Evolutionary conservation across 2,797 vertebrate genomes (phyloP).

Genomic region (Argyrosomus regius): DNA sequence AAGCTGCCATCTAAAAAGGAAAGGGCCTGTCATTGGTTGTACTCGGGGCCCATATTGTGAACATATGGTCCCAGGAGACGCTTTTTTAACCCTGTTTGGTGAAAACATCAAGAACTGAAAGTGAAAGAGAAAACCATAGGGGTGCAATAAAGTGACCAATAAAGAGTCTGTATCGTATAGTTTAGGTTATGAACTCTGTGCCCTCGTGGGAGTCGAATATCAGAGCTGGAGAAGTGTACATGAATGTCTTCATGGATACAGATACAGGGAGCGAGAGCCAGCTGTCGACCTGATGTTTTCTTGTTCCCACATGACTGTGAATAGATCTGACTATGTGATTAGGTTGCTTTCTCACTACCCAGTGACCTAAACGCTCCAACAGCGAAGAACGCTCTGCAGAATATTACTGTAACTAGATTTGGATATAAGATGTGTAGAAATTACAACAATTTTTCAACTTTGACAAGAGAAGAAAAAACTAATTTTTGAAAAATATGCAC

Average conservation of each 20-base stretch:
- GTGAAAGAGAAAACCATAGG: slow-evolving; percentile 57
- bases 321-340: slow-evolving; percentile 75
- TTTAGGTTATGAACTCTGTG: slow-evolving; percentile 54
- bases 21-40: slow-evolving; percentile 37
- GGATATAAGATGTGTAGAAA: background rate
- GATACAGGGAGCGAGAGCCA: slow-evolving; percentile 52
- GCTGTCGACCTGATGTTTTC: slow-evolving; percentile 80
- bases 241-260: slow-evolving; percentile 50
- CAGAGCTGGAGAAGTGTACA: slow-evolving; percentile 42
- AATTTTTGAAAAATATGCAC: slow-evolving; percentile 12
- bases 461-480: slow-evolving; percentile 4
- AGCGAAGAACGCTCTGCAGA: slow-evolving; percentile 2
- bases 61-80: slow-evolving; percentile 59
- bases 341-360: slow-evolving; percentile 49
- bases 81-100: slow-evolving; percentile 21
- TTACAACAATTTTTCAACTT: background rate
- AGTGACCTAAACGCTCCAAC: slow-evolving; percentile 19
- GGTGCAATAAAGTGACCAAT: slow-evolving; percentile 54
- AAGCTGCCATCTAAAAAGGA: slow-evolving; percentile 50
- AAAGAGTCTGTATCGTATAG: slow-evolving; percentile 28
- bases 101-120: slow-evolving; percentile 60
- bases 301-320: slow-evolving; percentile 69
- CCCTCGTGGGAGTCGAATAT: slow-evolving; percentile 54
- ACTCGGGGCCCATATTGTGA: slow-evolving; percentile 50
- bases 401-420: background rate